phyloP scores from a whole-genome alignment of 2,113 vertebrate species.

The Tetrax tetrax region DNA sequence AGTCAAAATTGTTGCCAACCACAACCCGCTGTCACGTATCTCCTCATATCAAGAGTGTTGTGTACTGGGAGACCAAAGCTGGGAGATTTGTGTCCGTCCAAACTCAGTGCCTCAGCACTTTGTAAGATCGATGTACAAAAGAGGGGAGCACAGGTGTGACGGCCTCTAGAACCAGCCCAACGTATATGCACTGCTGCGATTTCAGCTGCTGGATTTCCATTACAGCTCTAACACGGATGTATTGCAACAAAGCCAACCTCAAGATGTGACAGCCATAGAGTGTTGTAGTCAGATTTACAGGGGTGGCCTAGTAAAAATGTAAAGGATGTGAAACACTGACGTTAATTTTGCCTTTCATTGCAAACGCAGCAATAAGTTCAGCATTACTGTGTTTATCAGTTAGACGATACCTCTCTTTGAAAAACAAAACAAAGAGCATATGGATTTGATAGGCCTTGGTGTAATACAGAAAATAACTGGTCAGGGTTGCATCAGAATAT shows the following conservation, averaged over 20 bases:
- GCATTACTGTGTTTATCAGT: fast-evolving
- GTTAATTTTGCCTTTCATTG: neutral
- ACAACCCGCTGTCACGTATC: neutral
- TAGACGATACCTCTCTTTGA: neutral
- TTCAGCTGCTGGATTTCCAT: neutral
- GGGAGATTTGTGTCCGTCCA: no score
- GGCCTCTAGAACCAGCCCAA: neutral
- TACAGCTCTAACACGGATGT: fast-evolving
- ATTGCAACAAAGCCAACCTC: neutral
- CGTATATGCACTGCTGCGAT: fast-evolving
- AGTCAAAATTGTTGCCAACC: neutral
- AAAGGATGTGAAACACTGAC: neutral
- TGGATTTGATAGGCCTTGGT: neutral
- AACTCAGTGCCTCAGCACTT: neutral
- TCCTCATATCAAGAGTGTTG: fast-evolving
- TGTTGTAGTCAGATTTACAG: neutral
- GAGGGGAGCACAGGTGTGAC: neutral
- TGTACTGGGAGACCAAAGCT: neutral
- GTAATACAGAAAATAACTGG: neutral
- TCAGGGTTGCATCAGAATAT: neutral
- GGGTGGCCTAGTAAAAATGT: neutral
- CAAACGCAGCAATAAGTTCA: neutral
- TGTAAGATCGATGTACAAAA: neutral
- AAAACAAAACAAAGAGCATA: neutral
- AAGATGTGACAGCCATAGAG: neutral